Evolutionary conservation across 2,113 vertebrate genomes (phyloP).

Genomic region (Probosciger aterrimus): DNA sequence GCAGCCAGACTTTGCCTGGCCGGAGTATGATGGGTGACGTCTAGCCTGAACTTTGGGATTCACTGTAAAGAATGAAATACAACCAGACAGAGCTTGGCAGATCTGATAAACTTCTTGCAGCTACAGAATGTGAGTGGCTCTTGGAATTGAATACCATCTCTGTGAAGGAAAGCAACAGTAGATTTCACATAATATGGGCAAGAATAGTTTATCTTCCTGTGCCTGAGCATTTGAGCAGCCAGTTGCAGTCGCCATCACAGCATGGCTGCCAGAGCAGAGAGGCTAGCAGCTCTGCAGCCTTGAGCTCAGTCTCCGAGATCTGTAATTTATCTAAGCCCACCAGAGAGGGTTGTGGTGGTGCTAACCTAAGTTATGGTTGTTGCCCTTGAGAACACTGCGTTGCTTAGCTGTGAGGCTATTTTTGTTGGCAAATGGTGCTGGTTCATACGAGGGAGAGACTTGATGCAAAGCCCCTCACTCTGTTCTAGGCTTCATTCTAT

Average conservation of each 20-base stretch:
- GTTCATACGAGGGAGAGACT: background rate
- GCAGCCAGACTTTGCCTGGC: background rate
- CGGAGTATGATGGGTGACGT: background rate
- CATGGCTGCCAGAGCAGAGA: background rate
- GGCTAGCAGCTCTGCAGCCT: background rate
- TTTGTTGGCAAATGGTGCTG: background rate
- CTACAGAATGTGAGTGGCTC: background rate
- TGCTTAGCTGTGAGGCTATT: background rate
- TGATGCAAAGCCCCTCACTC: background rate
- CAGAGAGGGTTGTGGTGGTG: background rate
- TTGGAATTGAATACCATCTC: background rate
- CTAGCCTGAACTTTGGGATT: background rate
- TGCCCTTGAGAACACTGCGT: accelerated
- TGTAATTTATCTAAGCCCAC: background rate
- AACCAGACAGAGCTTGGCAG: background rate
- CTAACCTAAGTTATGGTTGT: background rate
- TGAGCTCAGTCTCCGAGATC: background rate
- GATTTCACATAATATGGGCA: background rate
- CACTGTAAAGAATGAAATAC: background rate
- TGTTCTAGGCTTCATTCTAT: background rate
- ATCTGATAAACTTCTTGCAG: background rate
- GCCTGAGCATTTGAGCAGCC: background rate
- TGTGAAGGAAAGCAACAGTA: background rate
- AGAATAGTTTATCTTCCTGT: background rate
- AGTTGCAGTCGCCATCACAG: accelerated